Conservation (phyloP, 2,113 vertebrate species). For the Empidonax alnorum region DNA sequence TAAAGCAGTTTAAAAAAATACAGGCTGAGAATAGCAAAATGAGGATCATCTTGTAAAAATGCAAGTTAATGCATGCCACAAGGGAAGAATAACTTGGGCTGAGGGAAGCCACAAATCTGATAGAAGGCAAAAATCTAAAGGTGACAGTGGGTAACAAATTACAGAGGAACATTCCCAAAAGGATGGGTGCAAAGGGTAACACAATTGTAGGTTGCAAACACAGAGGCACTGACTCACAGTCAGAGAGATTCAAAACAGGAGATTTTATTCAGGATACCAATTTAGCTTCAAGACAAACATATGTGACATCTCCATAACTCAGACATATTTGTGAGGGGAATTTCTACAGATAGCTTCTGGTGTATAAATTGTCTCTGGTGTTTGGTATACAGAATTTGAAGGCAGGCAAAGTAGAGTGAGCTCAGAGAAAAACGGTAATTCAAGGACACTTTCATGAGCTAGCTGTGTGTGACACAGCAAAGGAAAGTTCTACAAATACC, state of each 20-base stretch:
- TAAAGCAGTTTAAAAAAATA: background rate
- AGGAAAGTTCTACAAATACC: background rate
- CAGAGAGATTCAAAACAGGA: background rate
- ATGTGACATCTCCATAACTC: background rate
- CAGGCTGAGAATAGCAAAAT: conserved; percentile 1
- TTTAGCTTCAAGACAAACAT: background rate
- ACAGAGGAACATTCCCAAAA: background rate
- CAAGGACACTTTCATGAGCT: background rate
- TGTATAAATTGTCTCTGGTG: background rate
- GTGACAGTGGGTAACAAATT: conserved; percentile 18
- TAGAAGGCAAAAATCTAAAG: conserved; percentile 29
- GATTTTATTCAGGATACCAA: background rate
- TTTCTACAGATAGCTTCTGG: background rate
- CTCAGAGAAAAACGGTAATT: background rate
- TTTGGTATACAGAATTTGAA: background rate
- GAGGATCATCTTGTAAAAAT: conserved; percentile 50
- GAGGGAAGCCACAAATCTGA: conserved; percentile 31
- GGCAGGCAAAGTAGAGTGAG: background rate
- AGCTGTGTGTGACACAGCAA: background rate
- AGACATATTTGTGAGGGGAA: background rate
- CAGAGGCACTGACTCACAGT: background rate
- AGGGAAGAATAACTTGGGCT: conserved; percentile 31
- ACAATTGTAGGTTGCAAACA: background rate
- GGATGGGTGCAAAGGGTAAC: background rate
- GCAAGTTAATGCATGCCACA: conserved; percentile 3